Conservation (phyloP, 2,888 invertebrate species). For the Endomychus coccineus region DNA sequence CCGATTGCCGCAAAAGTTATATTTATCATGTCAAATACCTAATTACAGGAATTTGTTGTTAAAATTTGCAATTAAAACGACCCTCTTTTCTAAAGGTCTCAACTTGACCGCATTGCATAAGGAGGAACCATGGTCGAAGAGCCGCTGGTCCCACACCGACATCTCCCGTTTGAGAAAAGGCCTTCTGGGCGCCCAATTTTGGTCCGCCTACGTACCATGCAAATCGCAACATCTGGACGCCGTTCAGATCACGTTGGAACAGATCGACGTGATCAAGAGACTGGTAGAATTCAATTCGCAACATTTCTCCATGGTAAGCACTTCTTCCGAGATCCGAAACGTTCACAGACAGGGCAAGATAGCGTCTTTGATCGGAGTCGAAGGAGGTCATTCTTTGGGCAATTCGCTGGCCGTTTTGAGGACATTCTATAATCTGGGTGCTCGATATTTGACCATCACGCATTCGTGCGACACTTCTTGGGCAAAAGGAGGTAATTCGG, state of each 20-base stretch:
- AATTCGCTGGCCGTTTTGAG: conserved; percentile 82
- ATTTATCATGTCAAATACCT: no score
- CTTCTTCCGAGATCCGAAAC: conserved; percentile 61
- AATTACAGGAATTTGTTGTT: no score
- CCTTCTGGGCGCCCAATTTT: conserved; percentile 84
- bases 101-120: conserved; percentile 59
- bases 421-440: conserved; percentile 84
- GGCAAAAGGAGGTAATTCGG: conserved; percentile 59
- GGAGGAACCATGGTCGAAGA: conserved; percentile 75
- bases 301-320: conserved; percentile 65
- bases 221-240: conserved; percentile 77
- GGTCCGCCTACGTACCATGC: conserved; percentile 84
- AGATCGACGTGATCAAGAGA: conserved; percentile 76
- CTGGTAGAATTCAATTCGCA: conserved; percentile 65
- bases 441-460: conserved; percentile 81
- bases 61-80: no score
- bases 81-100: no score
- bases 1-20: no score
- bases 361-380: conserved; percentile 83
- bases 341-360: conserved; percentile 71
- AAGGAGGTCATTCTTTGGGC: conserved; percentile 88
- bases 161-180: conserved; percentile 76
- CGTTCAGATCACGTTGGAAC: conserved; percentile 73
- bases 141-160: conserved; percentile 90
- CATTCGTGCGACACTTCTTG: conserved; percentile 90